phyloP scores from a whole-genome alignment of 2,113 vertebrate genomes.

The Eptesicus fuscus region DNA sequence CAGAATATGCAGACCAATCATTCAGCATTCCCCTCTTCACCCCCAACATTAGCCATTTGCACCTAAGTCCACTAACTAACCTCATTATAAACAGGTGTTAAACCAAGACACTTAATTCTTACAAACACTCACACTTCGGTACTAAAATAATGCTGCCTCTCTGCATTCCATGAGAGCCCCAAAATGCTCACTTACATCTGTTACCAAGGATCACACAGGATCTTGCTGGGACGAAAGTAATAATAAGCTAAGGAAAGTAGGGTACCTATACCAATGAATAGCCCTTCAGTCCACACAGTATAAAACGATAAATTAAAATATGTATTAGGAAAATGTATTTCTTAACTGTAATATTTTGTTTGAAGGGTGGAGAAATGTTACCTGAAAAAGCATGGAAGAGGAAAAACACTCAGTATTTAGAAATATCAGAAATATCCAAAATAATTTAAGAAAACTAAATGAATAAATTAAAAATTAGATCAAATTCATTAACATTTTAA shows the following conservation, averaged over 20 bases:
- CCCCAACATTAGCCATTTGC: not conserved
- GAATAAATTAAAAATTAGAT: not conserved
- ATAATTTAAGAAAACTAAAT: not conserved
- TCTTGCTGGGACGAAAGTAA: constrained; percentile 27
- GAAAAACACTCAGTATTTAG: not conserved
- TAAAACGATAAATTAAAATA: not conserved
- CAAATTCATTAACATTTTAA: not conserved
- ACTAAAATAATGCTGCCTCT: constrained; percentile 75
- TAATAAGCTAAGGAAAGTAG: constrained; percentile 62
- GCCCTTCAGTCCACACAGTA: not conserved
- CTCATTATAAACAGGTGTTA: constrained; percentile 66
- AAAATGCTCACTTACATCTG: constrained; percentile 70
- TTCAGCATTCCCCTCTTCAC: not conserved
- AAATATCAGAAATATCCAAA: not conserved
- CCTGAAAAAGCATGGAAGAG: not conserved
- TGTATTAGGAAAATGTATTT: not conserved
- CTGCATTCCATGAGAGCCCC: constrained; percentile 64
- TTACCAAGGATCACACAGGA: constrained; percentile 52
- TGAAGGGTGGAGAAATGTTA: not conserved
- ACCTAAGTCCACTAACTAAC: constrained; percentile 69
- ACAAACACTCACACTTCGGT: constrained; percentile 67
- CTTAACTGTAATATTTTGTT: not conserved
- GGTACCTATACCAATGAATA: constrained; percentile 56
- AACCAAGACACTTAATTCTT: constrained; percentile 73
- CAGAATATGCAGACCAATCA: not conserved